phyloP scores from a whole-genome alignment of 2,113 vertebrate genomes.

The Nanger granti region DNA sequence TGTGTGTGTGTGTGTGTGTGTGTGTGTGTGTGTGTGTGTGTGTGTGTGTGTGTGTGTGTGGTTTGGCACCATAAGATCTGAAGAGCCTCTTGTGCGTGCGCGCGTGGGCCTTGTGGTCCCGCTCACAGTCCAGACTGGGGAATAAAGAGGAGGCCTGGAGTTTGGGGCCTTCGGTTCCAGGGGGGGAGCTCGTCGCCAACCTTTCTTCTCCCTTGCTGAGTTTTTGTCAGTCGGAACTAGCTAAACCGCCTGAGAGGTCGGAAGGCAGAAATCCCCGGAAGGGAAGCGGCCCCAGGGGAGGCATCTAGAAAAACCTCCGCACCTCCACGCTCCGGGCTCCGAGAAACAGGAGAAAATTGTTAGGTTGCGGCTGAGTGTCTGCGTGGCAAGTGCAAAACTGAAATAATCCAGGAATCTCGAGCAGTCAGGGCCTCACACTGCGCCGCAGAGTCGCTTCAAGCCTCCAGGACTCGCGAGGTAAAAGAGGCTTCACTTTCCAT shows the following conservation, averaged over 20 bases:
- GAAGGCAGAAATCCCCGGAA: background rate
- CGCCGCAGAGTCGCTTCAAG: background rate
- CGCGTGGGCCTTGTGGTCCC: background rate
- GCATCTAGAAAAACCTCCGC: background rate
- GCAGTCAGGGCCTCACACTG: background rate
- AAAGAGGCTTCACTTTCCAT: background rate
- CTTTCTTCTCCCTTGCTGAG: background rate
- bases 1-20: no score
- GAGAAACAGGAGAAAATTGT: background rate
- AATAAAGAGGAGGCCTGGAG: background rate
- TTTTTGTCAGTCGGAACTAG: background rate
- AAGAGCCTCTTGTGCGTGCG: background rate
- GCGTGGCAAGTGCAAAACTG: background rate
- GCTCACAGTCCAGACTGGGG: background rate
- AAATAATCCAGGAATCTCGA: background rate
- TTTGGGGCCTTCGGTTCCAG: background rate
- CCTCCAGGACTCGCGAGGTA: background rate
- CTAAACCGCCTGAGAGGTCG: background rate
- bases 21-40: background rate
- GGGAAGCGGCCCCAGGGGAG: background rate
- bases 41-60: background rate
- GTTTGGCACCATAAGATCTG: background rate
- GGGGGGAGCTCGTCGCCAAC: background rate
- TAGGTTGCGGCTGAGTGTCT: background rate
- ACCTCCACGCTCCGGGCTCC: rapidly evolving